Percentiles rank a stretch among this genome's conserved stretches.
phyloP scores from a whole-genome alignment of 2,113 vertebrate species.

The Percopsis transmontana region DNA sequence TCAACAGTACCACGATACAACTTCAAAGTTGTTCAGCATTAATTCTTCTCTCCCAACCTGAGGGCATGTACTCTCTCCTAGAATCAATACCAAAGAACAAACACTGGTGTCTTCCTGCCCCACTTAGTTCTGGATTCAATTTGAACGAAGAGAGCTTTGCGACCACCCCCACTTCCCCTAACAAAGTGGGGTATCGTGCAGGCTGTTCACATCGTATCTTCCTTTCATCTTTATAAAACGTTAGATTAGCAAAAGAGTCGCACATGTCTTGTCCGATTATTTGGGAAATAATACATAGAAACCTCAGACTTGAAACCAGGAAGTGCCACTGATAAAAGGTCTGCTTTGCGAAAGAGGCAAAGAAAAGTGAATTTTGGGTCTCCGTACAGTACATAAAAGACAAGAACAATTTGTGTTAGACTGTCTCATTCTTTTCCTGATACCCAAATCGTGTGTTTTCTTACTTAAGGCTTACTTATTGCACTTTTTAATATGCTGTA shows the following conservation, averaged over 20 bases:
- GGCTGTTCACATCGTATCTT: conserved; percentile 57
- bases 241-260: conserved; percentile 43
- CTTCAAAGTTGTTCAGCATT: conserved; percentile 68
- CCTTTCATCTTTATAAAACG: conserved; percentile 53
- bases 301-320: neutral
- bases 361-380: conserved; percentile 11
- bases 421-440: neutral
- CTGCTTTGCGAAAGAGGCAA: conserved; percentile 9
- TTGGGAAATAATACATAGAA: conserved; percentile 18
- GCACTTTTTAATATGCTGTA: neutral
- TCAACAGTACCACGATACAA: conserved; percentile 42
- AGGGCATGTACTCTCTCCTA: conserved; percentile 56
- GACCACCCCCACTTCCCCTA: neutral
- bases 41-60: conserved; percentile 64
- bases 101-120: conserved; percentile 39
- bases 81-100: conserved; percentile 60
- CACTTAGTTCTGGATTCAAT: conserved; percentile 63
- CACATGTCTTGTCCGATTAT: conserved; percentile 28
- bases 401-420: conserved; percentile 17
- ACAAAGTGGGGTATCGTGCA: conserved; percentile 18
- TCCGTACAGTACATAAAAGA: conserved; percentile 18
- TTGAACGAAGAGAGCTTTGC: conserved; percentile 27
- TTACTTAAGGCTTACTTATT: conserved; percentile 21
- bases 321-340: neutral
- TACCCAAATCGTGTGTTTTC: conserved; percentile 26